Conservation (phyloP, 2,113 vertebrate species). For the Nipponia nippon region DNA sequence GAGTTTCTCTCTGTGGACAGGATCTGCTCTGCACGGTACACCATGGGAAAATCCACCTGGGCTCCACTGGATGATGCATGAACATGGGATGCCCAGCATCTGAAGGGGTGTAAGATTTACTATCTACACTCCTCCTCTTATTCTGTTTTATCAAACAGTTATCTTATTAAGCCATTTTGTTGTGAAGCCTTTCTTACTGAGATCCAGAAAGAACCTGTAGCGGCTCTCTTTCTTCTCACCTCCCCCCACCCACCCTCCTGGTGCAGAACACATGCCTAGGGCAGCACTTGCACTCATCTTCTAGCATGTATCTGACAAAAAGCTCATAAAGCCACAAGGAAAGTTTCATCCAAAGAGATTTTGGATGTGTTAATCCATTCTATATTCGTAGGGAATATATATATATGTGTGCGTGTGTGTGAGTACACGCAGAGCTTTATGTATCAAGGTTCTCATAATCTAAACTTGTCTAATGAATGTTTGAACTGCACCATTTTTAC, state of each 20-base stretch:
- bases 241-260: fast-evolving
- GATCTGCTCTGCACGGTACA: fast-evolving
- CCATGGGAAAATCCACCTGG: neutral
- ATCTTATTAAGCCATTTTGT: neutral
- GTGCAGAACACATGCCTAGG: neutral
- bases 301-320: neutral
- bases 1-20: neutral
- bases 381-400: neutral
- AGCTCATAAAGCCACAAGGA: neutral
- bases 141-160: neutral
- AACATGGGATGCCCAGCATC: neutral
- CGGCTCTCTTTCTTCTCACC: fast-evolving
- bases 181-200: fast-evolving
- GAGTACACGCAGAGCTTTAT: neutral
- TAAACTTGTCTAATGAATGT: neutral
- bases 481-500: neutral
- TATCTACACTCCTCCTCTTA: neutral
- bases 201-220: neutral
- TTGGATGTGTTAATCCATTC: neutral
- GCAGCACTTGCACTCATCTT: neutral
- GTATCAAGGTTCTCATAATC: neutral
- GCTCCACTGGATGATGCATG: neutral
- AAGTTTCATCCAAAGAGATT: neutral
- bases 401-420: fast-evolving
- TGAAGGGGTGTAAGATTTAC: neutral